Evolutionary conservation across 1,140 invertebrate species (phyloP).

Genomic region (Thalassaphorura encarpata): DNA sequence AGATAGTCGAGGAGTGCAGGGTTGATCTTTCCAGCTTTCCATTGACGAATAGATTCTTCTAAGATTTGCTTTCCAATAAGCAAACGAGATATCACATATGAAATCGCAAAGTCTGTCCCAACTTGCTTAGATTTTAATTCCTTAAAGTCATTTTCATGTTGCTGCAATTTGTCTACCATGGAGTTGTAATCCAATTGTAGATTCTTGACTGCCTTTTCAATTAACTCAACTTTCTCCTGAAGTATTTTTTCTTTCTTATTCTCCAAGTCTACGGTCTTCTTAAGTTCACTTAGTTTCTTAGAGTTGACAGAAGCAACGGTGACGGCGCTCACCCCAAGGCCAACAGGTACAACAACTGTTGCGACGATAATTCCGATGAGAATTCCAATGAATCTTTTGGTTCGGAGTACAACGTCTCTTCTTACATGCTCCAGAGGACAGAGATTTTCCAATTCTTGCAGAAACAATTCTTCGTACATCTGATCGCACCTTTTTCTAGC

Average conservation of each 20-base stretch:
- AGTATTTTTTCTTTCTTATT: background rate
- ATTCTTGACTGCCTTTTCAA: background rate
- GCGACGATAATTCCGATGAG: background rate
- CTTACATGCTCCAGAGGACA: background rate
- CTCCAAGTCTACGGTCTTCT: background rate
- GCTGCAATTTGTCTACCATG: background rate
- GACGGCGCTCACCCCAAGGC: background rate
- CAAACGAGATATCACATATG: conserved; percentile 9
- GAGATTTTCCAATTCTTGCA: conserved; percentile 7
- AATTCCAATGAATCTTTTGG: background rate
- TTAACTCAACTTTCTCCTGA: background rate
- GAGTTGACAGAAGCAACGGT: background rate
- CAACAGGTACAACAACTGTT: background rate
- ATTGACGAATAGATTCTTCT: conserved; percentile 1
- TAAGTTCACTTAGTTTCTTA: background rate
- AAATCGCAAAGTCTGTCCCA: conserved; percentile 1
- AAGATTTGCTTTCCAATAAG: conserved; percentile 4
- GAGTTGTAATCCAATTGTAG: background rate
- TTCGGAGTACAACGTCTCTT: background rate
- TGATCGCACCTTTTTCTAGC: background rate
- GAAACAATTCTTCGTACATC: conserved; percentile 6
- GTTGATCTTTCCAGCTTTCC: conserved; percentile 9
- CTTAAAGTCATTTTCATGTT: background rate
- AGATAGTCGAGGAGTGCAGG: conserved; percentile 9
- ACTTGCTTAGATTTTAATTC: conserved; percentile 1